Evolutionary conservation across 2,888 invertebrate genomes (phyloP), one percentile per base, ranked within the genome.

Genomic region (Drosophila kambysellisi): DNA sequence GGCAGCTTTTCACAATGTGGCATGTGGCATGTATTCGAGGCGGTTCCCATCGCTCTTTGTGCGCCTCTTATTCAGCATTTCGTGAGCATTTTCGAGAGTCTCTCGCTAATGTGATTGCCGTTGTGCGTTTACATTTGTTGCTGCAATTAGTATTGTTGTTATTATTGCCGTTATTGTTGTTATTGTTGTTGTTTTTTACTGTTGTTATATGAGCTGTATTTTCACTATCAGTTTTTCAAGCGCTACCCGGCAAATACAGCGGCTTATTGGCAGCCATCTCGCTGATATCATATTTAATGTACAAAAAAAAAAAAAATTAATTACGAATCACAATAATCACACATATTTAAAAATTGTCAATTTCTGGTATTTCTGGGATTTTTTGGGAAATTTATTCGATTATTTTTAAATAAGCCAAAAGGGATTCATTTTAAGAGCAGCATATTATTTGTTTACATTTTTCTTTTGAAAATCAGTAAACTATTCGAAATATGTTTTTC

Each of bases 1-100:
- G 80, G 73, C 59, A 61, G 78, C 82, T 80, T 80, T 80, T 73
- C 73, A 70, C 71, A 69, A 70, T 60, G 73, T 15, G 57, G 29
- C 54, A 39, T 39, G 62, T 79, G 63, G 62, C 70, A 66, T 69
- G 64, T 67, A 70, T 67, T 63, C 11, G 70, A 63, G 74, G 74
- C 74, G 60, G 60, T n/a, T 70, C 64, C 71, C 75, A 79, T 48
- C 72, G 81, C 76, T 74, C 71, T 62, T 43, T 48, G 62, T 67
- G 64, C 74, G 66, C 67, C 80, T 61, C 67, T 66, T 71, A 37
- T 70, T 69, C 64, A 72, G 46, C 46, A 15, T 46, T 81, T 68
- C 74, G 52, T 48, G 67, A 57, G 70, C 62, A 61, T 76, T 48
- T 63, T 68, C 54, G 51, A 70, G 69, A 74, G 54, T 69, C 62